Percentiles rank a stretch among this genome's conserved stretches.
Evolutionary conservation across 2,888 invertebrate species (phyloP).

Genomic region (Archips xylosteana): DNA sequence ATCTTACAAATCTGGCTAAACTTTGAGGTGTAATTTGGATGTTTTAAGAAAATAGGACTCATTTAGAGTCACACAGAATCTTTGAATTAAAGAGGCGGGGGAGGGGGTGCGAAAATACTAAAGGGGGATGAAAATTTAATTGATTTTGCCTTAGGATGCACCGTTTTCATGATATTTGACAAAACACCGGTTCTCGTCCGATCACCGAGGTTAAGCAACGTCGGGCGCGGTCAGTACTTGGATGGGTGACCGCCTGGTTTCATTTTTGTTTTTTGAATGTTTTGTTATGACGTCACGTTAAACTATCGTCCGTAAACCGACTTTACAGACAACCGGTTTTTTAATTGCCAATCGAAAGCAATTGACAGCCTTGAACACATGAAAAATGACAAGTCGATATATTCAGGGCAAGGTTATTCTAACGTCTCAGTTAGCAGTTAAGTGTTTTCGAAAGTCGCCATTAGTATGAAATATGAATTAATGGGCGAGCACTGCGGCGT

Average conservation of each 20-base stretch:
- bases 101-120: too few species aligned
- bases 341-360: not conserved
- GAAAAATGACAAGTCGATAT: not conserved
- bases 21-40: not conserved
- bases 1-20: not conserved
- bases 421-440: slow-evolving; percentile 76
- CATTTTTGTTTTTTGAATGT: too few species aligned
- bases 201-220: too few species aligned
- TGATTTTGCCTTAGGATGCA: too few species aligned
- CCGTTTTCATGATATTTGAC: too few species aligned
- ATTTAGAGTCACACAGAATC: not conserved
- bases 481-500: slow-evolving; percentile 68
- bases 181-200: too few species aligned
- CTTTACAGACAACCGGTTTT: too few species aligned
- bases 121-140: too few species aligned
- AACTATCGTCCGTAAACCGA: too few species aligned
- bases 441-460: slow-evolving; percentile 79
- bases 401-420: slow-evolving; percentile 53
- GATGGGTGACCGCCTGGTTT: too few species aligned
- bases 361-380: not conserved
- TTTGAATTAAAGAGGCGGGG: not conserved
- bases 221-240: too few species aligned
- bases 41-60: not conserved
- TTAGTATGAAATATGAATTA: slow-evolving; percentile 83
- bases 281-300: too few species aligned